Evolutionary conservation across 64 coral and sea anemone species (phyloP).

Genomic region (Dendronephthya gigantea): DNA sequence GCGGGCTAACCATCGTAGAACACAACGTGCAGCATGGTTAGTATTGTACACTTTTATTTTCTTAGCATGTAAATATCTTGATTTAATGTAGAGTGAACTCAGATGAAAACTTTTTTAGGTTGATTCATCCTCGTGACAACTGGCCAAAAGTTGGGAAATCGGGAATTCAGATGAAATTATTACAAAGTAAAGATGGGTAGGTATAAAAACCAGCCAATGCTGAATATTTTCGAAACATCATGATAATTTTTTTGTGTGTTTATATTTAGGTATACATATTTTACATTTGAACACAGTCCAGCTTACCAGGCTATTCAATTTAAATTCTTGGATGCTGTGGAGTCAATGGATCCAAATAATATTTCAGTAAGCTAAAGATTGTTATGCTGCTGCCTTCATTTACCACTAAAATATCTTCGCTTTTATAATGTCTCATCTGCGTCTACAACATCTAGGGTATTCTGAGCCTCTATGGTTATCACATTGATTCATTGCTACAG

Average conservation of each 20-base stretch:
- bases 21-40: neutral
- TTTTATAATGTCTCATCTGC: too few relatives aligned
- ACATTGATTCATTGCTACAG: slow-evolving; percentile 78
- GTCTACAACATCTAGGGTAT: slow-evolving; percentile 41
- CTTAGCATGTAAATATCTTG: neutral
- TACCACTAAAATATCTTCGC: too few relatives aligned
- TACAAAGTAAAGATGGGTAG: slow-evolving; percentile 62
- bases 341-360: slow-evolving; percentile 88
- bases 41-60: neutral
- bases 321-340: slow-evolving; percentile 86
- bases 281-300: slow-evolving; percentile 63
- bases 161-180: slow-evolving; percentile 60
- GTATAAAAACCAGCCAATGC: neutral
- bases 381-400: neutral
- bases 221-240: neutral
- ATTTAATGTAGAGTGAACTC: neutral
- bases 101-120: slow-evolving; percentile 23
- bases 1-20: neutral
- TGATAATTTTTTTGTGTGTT: neutral
- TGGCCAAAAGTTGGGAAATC: slow-evolving; percentile 83
- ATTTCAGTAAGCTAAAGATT: slow-evolving; percentile 71
- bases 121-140: slow-evolving; percentile 53
- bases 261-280: slow-evolving; percentile 55
- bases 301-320: slow-evolving; percentile 77
- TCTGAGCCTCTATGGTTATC: slow-evolving; percentile 61